Base-by-base conservation (phyloP, 1,140 invertebrate genomes). In the Mylabris phalerata region DNA sequence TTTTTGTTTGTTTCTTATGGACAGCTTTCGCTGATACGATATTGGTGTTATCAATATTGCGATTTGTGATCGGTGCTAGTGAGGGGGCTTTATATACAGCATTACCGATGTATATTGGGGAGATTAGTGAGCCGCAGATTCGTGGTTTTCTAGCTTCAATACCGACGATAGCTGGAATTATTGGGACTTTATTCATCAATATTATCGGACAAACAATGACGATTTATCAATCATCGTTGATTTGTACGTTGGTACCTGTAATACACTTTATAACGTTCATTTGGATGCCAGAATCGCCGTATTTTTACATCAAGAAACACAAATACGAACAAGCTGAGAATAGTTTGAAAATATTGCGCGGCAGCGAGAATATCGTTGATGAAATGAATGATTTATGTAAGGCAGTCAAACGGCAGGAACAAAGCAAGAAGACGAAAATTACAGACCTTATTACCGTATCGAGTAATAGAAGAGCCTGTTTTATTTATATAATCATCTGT, bases 201-300 rank as follows among this genome's bases (percentile, higher is more conserved):
- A 74, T 81, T 43, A 78, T 87, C 54, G 88, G 88, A 2, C 77
- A 66, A 78, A n/a, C 80, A 77, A 59, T 77, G 7, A 67, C 72
- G 54, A 82, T 77, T 75, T 64, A 73, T 46, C 68, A 71, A 7
- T 71, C 84, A 4, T 78, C 81, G 39, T 52, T 81, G 0, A 69
- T 80, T 50, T 80, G 78, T 25, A 66, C 77, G 3, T n/a, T 73
- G 3, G 66, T 84, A 19, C 79, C 82, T 11, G 47, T 78, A 5
- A 51, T 80, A 4, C 78, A 79, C 52, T 70, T 70, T 49, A 19
- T 68, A 1, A 46, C 59, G 6, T 74, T 82, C 71, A 80, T 89
- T 58, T 71, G 86, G 19, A 88, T 93, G 48, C 93, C 93, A 0
- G 93, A 96, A 75, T 94, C 92, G 0, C 93, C 93, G 1, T 83